These are phyloP conservation scores for Lepilemur ruficaudatus DNA, from an alignment of 2,797 vertebrate species.

Conservation along the genomic window DNA sequence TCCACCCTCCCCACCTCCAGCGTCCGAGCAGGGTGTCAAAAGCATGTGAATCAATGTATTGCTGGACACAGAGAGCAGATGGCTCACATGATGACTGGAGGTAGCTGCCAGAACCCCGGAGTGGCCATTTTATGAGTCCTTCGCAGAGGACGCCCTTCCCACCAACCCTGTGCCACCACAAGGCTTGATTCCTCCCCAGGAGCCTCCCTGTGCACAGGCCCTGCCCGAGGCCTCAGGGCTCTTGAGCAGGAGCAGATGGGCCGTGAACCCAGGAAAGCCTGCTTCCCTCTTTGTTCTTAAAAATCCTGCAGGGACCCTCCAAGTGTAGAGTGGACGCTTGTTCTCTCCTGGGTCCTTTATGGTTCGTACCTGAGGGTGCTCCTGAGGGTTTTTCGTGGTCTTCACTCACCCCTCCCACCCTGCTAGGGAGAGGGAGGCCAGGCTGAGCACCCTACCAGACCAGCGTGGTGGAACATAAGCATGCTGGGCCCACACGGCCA, in stretches of 20 bases:
- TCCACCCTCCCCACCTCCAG: neutral
- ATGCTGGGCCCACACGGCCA: neutral
- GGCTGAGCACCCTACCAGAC: neutral
- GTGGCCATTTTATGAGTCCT: neutral
- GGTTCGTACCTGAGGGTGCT: neutral
- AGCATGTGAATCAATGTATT: neutral
- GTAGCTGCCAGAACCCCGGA: neutral
- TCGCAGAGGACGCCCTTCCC: neutral
- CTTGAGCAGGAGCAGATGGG: neutral
- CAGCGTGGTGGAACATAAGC: neutral
- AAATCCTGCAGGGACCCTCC: neutral
- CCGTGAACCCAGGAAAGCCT: neutral
- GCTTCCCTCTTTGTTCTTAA: neutral
- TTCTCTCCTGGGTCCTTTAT: neutral
- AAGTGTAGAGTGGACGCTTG: neutral
- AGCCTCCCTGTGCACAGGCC: neutral
- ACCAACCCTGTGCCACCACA: neutral
- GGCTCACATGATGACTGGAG: neutral
- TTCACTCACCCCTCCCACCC: neutral
- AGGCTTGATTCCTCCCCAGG: neutral
- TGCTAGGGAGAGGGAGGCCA: neutral
- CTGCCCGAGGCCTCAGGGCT: neutral
- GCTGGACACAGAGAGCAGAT: neutral
- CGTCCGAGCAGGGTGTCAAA: neutral
- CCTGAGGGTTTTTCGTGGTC: neutral